A percentile compares a stretch with the other conserved stretches of the same genome.
These are phyloP conservation scores for Acrobasis repandana DNA, from an alignment of 2,888 invertebrate species.

Conservation along the genomic window DNA sequence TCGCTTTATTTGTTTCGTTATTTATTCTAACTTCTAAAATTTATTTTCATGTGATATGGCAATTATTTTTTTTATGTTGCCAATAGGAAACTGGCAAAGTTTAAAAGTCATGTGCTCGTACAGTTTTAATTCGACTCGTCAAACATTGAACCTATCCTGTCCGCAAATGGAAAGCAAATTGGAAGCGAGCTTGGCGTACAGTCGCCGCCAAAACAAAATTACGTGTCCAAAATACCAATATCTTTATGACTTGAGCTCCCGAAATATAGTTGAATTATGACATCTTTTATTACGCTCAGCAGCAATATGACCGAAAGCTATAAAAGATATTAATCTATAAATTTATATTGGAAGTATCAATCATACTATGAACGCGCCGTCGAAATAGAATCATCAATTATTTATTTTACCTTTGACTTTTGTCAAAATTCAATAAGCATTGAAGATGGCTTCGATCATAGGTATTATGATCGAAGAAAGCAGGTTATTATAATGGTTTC, in stretches of 20 bases:
- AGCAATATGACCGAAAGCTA: background rate
- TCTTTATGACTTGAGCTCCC: background rate
- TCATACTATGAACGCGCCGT: background rate
- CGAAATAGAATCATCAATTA: constrained; percentile 5
- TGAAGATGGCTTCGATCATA: no score
- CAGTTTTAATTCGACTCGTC: constrained; percentile 49
- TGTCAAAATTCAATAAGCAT: background rate
- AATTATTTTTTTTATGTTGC: no score
- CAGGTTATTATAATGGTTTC: background rate
- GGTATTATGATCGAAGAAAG: no score
- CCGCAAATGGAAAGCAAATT: constrained; percentile 61
- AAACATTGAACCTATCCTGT: constrained; percentile 40
- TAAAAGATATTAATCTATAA: background rate
- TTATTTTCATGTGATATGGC: no score
- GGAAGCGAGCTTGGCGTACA: constrained; percentile 49
- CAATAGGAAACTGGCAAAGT: constrained; percentile 10
- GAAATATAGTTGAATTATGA: constrained; percentile 1
- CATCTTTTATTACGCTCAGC: background rate
- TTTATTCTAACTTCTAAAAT: no score
- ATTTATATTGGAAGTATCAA: background rate
- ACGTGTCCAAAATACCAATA: background rate
- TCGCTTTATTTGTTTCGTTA: no score
- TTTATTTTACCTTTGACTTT: background rate
- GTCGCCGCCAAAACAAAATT: constrained; percentile 15
- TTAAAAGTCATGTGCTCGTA: constrained; percentile 38